Evolutionary conservation across 2,113 vertebrate genomes (phyloP).

Genomic region (Emberiza fucata): DNA sequence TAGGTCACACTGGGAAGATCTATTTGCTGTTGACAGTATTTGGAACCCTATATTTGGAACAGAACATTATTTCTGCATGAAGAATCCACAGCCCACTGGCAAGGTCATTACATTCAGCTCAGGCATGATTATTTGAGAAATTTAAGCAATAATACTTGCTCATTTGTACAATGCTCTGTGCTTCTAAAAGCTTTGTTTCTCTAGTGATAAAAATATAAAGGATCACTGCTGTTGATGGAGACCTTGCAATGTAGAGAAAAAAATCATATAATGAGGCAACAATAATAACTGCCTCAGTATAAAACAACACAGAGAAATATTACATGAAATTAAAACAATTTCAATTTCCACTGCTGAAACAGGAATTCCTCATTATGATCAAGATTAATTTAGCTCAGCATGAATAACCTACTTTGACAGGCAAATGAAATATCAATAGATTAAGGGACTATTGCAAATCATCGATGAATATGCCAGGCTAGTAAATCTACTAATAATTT

Average conservation of each 20-base stretch:
- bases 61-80: constrained; percentile 13
- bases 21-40: constrained; percentile 5
- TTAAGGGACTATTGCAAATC: background rate
- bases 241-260: background rate
- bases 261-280: background rate
- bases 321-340: background rate
- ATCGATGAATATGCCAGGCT: background rate
- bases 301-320: constrained; percentile 3
- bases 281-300: background rate
- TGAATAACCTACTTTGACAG: background rate
- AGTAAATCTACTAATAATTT: background rate
- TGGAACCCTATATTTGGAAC: background rate
- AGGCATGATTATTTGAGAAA: background rate
- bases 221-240: background rate
- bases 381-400: background rate
- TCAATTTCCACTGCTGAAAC: background rate
- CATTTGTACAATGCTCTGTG: background rate
- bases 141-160: background rate
- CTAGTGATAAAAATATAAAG: background rate
- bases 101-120: constrained; percentile 35
- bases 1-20: background rate
- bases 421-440: constrained; percentile 17
- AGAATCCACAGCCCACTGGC: constrained; percentile 18
- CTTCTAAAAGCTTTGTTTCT: background rate
- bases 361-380: background rate